Conservation (phyloP, 2,113 vertebrate species). For the Eidolon helvum region DNA sequence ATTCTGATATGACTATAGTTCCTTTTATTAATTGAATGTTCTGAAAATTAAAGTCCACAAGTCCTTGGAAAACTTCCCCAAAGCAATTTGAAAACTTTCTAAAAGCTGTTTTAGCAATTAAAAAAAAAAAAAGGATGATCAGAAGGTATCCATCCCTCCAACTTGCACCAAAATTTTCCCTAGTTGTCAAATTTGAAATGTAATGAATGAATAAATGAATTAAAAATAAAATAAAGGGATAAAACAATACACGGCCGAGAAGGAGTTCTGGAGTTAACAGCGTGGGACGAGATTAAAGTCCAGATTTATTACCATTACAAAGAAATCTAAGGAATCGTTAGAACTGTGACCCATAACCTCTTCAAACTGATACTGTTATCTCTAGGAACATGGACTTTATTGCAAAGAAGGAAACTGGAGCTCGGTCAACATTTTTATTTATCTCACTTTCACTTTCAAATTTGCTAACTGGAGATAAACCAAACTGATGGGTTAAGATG, state of each 20-base stretch:
- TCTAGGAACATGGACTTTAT: not conserved
- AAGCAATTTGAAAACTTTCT: not conserved
- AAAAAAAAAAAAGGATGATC: not conserved
- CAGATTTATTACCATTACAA: constrained; percentile 34
- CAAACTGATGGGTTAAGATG: constrained; percentile 70
- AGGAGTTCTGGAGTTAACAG: constrained; percentile 53
- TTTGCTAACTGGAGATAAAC: constrained; percentile 75
- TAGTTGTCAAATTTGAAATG: not conserved
- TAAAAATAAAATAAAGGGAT: not conserved
- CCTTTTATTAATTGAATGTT: not conserved
- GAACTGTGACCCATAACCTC: not conserved
- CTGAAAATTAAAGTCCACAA: not conserved
- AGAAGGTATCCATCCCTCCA: not conserved
- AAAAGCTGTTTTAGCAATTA: not conserved
- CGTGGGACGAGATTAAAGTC: constrained; percentile 43
- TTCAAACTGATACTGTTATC: not conserved
- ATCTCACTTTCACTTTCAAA: constrained; percentile 62
- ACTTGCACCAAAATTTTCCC: not conserved
- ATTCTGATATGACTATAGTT: not conserved
- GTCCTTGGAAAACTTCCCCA: not conserved
- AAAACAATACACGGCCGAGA: constrained; percentile 5
- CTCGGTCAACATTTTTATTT: constrained; percentile 56
- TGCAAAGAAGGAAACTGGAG: not conserved
- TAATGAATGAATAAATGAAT: constrained; percentile 36
- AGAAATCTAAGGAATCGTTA: not conserved